Base-by-base conservation (phyloP, 92 coral and sea anemone species). In the Epizoanthus rinbou region DNA sequence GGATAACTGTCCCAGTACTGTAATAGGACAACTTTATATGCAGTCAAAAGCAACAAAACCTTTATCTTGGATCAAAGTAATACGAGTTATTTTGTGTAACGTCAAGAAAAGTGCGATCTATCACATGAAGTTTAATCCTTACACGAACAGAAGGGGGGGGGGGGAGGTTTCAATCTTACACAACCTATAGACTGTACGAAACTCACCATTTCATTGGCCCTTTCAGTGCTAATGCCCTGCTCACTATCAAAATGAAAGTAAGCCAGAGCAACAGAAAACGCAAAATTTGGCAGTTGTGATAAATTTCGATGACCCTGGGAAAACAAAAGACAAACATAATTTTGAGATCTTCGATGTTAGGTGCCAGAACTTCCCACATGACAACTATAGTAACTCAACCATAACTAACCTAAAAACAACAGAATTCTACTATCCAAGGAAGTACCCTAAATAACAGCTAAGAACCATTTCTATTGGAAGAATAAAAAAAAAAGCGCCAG, bases 201-300 rank as follows among this genome's bases (percentile, higher is more conserved):
- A 63, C 94, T 78, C n/a, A 96, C 99, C 93, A 96, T 82, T 66
- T 96, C 92, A 60, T 96, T 91, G 1, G 99, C 98, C 69, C 82
- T 89, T 41, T 56, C 72, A 35, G 89, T 69, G 56, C 75, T 85
- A 3, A 80, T 85, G 31, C 84, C 69, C 18, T 79, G 72, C 53
- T n/a, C 68, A 70, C 87, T 90, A 66, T 72, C 76, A 67, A 89
- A 84, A 57, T 94, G 97, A 45, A 94, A 96, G 73, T 86, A 82
- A 3, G 99, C 98, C 78, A 96, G 84, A 69, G 99, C 94, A 79
- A 92, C 89, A 64, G 97, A 91, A 35, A 89, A 96, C 5, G 99
- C 98, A 85, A 96, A 94, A 73, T 94, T 96, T 62, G 99, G 99
- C n/a, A 96, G 86, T 78, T 96, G 99, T 57, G 99, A 96, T 60